These are phyloP conservation scores for Toxotes lorentzi DNA, from an alignment of 2,797 vertebrate genomes.

Conservation along the genomic window DNA sequence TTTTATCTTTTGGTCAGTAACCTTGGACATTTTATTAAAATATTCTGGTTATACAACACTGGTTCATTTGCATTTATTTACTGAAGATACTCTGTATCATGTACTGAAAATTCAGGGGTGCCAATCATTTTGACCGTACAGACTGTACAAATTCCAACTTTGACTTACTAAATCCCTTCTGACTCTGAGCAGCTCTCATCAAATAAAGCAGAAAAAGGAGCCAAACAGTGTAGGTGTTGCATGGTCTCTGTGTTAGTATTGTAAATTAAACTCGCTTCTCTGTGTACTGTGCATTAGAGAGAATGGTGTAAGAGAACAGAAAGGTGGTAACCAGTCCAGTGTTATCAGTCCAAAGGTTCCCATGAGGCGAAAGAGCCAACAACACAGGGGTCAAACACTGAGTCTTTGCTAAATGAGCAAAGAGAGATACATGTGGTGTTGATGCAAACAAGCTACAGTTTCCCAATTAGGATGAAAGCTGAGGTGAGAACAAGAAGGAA, in stretches of 20 bases:
- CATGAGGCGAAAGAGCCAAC: slow-evolving; percentile 40
- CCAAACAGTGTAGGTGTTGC: slow-evolving; percentile 8
- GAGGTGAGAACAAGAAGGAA: slow-evolving; percentile 21
- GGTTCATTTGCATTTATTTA: no score
- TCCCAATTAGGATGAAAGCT: slow-evolving; percentile 33
- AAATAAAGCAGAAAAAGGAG: slow-evolving; percentile 34
- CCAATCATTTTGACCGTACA: no score
- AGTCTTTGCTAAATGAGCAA: slow-evolving; percentile 27
- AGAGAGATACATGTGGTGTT: slow-evolving; percentile 27
- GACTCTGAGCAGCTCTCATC: slow-evolving; percentile 3
- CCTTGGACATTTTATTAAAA: no score
- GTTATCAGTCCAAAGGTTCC: slow-evolving; percentile 53
- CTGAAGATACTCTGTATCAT: no score
- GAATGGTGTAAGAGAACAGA: slow-evolving; percentile 29
- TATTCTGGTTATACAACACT: no score
- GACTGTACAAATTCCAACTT: background rate
- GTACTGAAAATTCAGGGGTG: no score
- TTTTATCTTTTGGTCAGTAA: no score
- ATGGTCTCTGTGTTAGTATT: slow-evolving; percentile 17
- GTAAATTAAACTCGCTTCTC: slow-evolving; percentile 36
- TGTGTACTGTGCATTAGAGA: slow-evolving; percentile 34
- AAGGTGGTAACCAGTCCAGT: slow-evolving; percentile 19
- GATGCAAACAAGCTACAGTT: slow-evolving; percentile 21
- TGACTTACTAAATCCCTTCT: slow-evolving; percentile 22
- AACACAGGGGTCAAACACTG: slow-evolving; percentile 34